A percentile compares a stretch with the other conserved stretches of the same genome.
Evolutionary conservation across 92 coral and sea anemone species (phyloP).

Genomic region (Actinernus sp.): DNA sequence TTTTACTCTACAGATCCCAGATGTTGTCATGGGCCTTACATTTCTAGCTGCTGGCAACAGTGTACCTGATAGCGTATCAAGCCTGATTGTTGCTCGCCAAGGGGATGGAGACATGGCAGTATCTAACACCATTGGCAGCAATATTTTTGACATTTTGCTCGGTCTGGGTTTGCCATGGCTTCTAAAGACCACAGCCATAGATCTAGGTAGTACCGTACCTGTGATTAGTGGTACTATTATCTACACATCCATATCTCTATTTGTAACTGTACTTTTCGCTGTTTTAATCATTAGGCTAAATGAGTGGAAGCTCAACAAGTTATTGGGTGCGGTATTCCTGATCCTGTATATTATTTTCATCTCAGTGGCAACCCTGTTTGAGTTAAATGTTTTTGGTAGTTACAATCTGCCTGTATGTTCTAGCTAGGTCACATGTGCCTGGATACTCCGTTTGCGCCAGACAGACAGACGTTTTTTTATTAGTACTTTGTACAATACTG

Average conservation of each 20-base stretch:
- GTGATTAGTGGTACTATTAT: conserved; percentile 74
- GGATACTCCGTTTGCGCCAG: too few species aligned
- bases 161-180: conserved; percentile 90
- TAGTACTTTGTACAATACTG: too few species aligned
- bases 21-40: conserved; percentile 85
- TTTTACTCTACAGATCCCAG: conserved; percentile 78
- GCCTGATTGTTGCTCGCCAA: conserved; percentile 81
- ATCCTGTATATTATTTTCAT: conserved; percentile 68
- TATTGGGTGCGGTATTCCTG: conserved; percentile 56
- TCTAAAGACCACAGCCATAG: conserved; percentile 62
- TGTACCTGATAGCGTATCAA: conserved; percentile 83
- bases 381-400: conserved; percentile 77
- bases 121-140: conserved; percentile 78
- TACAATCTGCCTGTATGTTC: conserved; percentile 58
- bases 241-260: conserved; percentile 71
- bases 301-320: conserved; percentile 67
- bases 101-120: conserved; percentile 94
- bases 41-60: conserved; percentile 89
- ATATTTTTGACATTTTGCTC: conserved; percentile 79
- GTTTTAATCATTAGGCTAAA: conserved; percentile 50
- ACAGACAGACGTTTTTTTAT: too few species aligned
- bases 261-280: conserved; percentile 67
- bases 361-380: conserved; percentile 81
- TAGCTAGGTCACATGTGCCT: too few species aligned
- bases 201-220: conserved; percentile 36